These are phyloP conservation scores for Mechanitis messenoides DNA, from an alignment of 2,888 invertebrate species.

Conservation along the genomic window DNA sequence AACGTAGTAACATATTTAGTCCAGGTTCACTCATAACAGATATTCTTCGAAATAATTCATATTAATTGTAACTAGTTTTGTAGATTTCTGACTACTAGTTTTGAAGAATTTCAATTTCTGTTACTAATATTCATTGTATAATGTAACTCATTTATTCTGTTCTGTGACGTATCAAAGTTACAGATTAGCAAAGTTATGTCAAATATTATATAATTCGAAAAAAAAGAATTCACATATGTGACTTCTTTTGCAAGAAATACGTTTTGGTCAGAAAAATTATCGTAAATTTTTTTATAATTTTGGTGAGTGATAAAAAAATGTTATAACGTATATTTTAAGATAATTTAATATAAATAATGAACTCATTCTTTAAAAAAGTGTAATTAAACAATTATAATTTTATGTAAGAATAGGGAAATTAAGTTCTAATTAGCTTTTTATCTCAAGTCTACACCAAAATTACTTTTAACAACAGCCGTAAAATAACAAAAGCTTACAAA, in stretches of 20 bases:
- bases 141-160: not conserved
- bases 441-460: too few relatives aligned
- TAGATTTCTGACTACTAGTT: too few relatives aligned
- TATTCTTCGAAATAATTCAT: not conserved
- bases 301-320: too few relatives aligned
- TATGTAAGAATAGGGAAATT: too few relatives aligned
- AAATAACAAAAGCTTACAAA: too few relatives aligned
- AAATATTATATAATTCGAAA: not conserved
- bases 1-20: constrained; percentile 20
- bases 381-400: too few relatives aligned
- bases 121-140: constrained; percentile 1
- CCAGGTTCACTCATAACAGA: constrained; percentile 12
- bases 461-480: too few relatives aligned
- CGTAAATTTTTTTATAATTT: too few relatives aligned
- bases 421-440: too few relatives aligned
- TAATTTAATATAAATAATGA: too few relatives aligned
- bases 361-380: too few relatives aligned
- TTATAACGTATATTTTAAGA: too few relatives aligned
- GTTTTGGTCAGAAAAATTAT: not conserved
- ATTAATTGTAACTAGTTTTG: not conserved
- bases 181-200: constrained; percentile 13
- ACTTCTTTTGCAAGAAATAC: constrained; percentile 5
- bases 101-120: not conserved
- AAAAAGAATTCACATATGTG: constrained; percentile 8
- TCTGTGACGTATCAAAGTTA: constrained; percentile 10